phyloP scores from a whole-genome alignment of 2,113 vertebrate species.

The Thamnaconus septentrionalis region DNA sequence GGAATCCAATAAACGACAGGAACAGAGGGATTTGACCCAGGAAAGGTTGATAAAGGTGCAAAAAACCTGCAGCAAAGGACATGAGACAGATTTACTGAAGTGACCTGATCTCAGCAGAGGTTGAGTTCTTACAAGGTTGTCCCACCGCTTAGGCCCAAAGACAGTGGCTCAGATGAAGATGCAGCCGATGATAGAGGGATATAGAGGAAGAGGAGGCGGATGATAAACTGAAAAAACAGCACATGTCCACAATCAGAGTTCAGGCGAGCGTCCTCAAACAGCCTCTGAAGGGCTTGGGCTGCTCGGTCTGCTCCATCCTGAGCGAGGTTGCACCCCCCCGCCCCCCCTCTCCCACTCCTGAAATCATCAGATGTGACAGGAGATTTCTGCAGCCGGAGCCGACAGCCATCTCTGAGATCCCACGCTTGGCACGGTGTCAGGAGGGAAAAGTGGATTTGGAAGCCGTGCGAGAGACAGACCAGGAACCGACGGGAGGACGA shows the following conservation, averaged over 20 bases:
- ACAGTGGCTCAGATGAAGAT: no score
- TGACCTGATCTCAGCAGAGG: no score
- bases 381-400: conserved; percentile 39
- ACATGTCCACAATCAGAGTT: conserved; percentile 5
- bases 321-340: neutral
- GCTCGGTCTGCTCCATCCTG: conserved; percentile 14
- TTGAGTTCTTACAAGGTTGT: no score
- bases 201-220: neutral
- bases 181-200: conserved; percentile 1
- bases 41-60: no score
- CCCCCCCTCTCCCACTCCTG: conserved; percentile 2
- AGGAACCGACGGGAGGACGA: conserved; percentile 22
- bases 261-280: conserved; percentile 10
- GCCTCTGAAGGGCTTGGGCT: conserved; percentile 16
- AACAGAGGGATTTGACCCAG: no score
- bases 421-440: conserved; percentile 27
- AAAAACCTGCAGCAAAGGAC: no score
- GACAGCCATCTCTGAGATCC: conserved; percentile 20
- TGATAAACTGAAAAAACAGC: neutral
- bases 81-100: no score
- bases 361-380: conserved; percentile 48
- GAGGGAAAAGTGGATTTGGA: conserved; percentile 47
- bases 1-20: no score
- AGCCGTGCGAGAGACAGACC: conserved; percentile 13
- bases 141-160: no score